A percentile compares a stretch with the other conserved stretches of the same genome.
phyloP scores from a whole-genome alignment of 2,797 vertebrate species.

The Eidolon dupreanum region DNA sequence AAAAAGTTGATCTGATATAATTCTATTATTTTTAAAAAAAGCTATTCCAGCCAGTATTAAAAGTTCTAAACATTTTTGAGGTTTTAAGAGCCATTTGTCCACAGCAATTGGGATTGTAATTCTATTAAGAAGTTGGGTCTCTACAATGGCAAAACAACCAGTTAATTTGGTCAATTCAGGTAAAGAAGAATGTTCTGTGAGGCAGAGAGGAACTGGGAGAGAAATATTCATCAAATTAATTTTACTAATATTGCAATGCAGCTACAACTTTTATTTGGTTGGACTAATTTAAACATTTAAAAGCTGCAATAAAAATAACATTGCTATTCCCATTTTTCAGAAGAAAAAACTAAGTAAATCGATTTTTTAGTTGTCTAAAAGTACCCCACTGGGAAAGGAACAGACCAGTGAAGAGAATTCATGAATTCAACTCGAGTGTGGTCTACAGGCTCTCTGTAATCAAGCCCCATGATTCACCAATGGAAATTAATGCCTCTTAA shows the following conservation, averaged over 20 bases:
- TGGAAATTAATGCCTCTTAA: background rate
- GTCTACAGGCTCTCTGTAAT: background rate
- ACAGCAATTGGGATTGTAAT: background rate
- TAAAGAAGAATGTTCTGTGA: background rate
- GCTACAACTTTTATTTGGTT: background rate
- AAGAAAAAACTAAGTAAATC: slow-evolving; percentile 33
- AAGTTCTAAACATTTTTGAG: background rate
- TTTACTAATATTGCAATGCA: background rate
- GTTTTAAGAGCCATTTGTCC: background rate
- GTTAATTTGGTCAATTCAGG: background rate
- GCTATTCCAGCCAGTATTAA: background rate
- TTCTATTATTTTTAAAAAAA: slow-evolving; percentile 10
- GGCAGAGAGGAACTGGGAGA: background rate
- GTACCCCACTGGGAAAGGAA: background rate
- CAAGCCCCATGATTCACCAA: background rate
- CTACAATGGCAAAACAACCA: background rate
- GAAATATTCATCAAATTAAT: background rate
- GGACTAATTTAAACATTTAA: background rate
- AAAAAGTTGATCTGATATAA: slow-evolving; percentile 6
- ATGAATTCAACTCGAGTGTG: background rate
- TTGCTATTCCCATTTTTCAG: background rate
- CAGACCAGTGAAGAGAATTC: background rate
- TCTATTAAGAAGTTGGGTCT: background rate
- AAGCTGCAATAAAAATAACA: slow-evolving; percentile 8
- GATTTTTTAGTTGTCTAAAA: background rate